Percentiles rank a stretch among this genome's conserved stretches.
Evolutionary conservation across 2,888 invertebrate species (phyloP).

Genomic region (Frankliniella fusca): DNA sequence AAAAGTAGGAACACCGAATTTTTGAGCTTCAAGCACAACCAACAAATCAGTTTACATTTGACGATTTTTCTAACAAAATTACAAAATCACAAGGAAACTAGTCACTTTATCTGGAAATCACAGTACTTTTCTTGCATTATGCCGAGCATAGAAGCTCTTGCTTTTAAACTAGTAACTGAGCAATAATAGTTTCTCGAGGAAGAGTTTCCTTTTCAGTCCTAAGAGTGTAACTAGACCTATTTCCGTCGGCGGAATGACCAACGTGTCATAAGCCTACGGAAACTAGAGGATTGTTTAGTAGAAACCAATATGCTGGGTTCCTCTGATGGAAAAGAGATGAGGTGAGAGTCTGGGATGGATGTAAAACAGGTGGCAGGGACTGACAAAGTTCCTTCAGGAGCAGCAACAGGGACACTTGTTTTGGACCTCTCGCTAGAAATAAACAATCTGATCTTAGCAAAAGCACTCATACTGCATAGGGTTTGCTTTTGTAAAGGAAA

Average conservation of each 20-base stretch:
- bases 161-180: neutral
- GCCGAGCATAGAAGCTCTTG: too few relatives aligned
- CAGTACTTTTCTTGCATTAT: neutral
- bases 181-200: neutral
- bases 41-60: neutral
- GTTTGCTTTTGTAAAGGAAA: neutral
- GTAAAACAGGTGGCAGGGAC: neutral
- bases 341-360: conserved; percentile 9
- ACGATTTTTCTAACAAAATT: neutral
- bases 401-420: neutral
- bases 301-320: conserved; percentile 4
- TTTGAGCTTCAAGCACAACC: neutral
- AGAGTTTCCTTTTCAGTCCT: neutral
- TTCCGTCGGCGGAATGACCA: conserved; percentile 1
- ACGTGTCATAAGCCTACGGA: conserved; percentile 16
- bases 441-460: neutral
- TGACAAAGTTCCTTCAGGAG: neutral
- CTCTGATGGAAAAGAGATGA: conserved; percentile 3
- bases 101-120: neutral
- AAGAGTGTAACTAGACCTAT: neutral
- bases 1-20: neutral
- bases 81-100: neutral
- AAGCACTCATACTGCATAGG: neutral
- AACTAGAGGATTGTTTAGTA: neutral
- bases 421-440: conserved; percentile 13